Evolutionary conservation across 2,113 vertebrate species (phyloP).

Genomic region (Microcebus murinus): DNA sequence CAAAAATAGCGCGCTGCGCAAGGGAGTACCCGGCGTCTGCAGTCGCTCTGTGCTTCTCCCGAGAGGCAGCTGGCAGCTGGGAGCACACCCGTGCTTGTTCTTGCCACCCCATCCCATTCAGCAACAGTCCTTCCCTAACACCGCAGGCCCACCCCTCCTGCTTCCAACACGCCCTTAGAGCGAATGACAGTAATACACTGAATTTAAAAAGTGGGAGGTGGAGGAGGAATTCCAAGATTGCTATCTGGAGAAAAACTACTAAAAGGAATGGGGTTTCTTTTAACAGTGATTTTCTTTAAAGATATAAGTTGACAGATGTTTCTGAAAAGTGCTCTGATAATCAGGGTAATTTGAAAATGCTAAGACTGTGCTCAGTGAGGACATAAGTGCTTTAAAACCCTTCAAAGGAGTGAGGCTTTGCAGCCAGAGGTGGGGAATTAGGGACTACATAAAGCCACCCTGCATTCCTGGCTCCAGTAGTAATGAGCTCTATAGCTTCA

Average conservation of each 20-base stretch:
- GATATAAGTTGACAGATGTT: not conserved
- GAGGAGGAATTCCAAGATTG: not conserved
- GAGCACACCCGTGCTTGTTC: not conserved
- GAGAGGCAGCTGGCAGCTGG: not conserved
- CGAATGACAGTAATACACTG: accelerated
- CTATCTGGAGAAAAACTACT: not conserved
- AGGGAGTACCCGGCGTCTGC: not conserved
- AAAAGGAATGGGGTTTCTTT: not conserved
- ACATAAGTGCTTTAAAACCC: not conserved
- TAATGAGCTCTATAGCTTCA: accelerated
- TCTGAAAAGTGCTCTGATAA: not conserved
- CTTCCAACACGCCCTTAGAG: no score
- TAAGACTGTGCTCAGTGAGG: not conserved
- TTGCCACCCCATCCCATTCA: not conserved
- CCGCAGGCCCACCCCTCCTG: not conserved
- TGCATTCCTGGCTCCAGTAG: not conserved
- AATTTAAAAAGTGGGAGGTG: not conserved
- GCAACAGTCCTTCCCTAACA: accelerated
- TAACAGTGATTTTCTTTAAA: not conserved
- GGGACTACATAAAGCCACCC: not conserved
- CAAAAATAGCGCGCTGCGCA: slow-evolving; percentile 57
- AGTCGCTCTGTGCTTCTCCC: not conserved
- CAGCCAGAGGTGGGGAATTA: not conserved
- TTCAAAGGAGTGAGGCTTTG: not conserved
- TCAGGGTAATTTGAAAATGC: not conserved